A percentile compares a stretch with the other conserved stretches of the same genome.
Conservation (phyloP, 2,113 vertebrate species). For the Helogale parvula region DNA sequence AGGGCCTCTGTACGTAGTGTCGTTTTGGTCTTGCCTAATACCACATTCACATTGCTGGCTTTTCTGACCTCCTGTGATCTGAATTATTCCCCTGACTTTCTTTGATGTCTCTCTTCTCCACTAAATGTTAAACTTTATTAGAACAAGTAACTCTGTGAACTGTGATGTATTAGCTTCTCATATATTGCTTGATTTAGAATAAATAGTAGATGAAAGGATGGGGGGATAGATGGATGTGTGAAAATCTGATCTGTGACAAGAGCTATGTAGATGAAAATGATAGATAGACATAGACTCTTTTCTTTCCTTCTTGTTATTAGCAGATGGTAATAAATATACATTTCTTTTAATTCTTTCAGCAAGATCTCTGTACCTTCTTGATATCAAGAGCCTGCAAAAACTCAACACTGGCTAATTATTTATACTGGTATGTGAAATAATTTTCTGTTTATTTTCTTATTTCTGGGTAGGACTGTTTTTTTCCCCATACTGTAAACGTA, state of each 20-base stretch:
- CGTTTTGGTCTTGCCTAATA: constrained; percentile 3
- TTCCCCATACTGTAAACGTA: not conserved
- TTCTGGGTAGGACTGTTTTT: not conserved
- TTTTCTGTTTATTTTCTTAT: constrained; percentile 34
- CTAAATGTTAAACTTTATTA: not conserved
- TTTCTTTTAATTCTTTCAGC: constrained; percentile 85
- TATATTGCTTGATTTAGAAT: not conserved
- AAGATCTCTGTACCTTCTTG: constrained; percentile 98
- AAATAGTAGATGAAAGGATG: not conserved
- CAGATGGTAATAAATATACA: not conserved
- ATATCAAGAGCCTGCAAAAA: constrained; percentile 99
- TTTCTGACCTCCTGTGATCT: not conserved
- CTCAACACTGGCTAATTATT: constrained; percentile 96
- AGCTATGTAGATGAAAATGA: not conserved
- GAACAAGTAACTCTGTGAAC: not conserved
- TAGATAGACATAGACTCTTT: not conserved
- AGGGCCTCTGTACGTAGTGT: not conserved
- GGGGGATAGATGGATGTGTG: not conserved
- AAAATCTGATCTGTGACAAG: not conserved
- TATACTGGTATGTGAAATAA: constrained; percentile 94
- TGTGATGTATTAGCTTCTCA: not conserved
- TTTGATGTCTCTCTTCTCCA: not conserved
- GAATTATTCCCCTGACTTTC: not conserved
- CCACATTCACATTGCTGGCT: not conserved
- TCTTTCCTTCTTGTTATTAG: not conserved